Evolutionary conservation across 2,113 vertebrate species (phyloP), one percentile per base, ranked within the genome.

Genomic region (Rhegmatorhina hoffmannsi): DNA sequence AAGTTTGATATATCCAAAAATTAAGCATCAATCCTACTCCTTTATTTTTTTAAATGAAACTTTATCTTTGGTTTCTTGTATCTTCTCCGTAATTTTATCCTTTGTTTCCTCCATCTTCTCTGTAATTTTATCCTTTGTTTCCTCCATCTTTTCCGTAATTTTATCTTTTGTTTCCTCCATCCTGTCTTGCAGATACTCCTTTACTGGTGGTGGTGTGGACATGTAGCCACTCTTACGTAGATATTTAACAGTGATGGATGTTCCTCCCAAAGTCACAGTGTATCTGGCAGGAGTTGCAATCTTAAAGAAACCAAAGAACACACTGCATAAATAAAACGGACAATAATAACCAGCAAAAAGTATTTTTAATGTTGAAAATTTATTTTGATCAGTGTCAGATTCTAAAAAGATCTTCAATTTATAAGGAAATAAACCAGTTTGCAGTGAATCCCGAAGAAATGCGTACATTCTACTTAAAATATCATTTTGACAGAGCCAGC

Each of bases 61-160:
- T 97, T 99, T 98, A 55, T 98, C 99, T 99, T 99, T 99, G 96
- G 99, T 99, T 96, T 99, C 99, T 79, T 98, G 98, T 97, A 99
- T 99, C 91, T 98, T 99, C 95, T 98, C 99, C 1, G 94, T 98
- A 69, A 99, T 94, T 34, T 98, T 97, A 77, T 97, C 98, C 59
- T 98, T 98, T 7, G 98, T 98, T 84, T 98, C 98, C 31, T 97
- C 98, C 98, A 99, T 99, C 90, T 98, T 99, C 94, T 98, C 99
- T 0, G 94, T 98, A 68, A 99, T 94, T 34, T 98, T 98, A 80
- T 97, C 98, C 52, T 98, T 98, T 10, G 98, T 98, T 89, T 98
- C 98, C 28, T 96, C 98, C 98, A 98, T 98, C 76, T 97, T 98
- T 97, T 98, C 99, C 0, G 94, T 98, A 43, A 99, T 94, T 36